These are phyloP conservation scores for Cephus spinipes DNA, from an alignment of 2,888 invertebrate genomes.

Conservation along the genomic window DNA sequence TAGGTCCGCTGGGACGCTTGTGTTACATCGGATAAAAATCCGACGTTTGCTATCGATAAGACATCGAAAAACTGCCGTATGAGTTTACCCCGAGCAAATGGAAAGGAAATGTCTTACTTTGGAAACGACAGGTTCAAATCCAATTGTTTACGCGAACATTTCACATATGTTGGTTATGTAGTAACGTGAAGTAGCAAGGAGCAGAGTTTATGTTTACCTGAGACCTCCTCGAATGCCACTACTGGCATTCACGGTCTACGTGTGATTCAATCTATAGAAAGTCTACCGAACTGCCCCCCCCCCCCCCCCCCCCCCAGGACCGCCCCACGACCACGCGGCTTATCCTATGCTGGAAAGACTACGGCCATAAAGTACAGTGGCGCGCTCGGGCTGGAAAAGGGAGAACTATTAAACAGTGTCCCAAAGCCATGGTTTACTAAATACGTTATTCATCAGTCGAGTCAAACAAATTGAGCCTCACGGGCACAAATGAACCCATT, in stretches of 20 bases:
- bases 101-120: neutral
- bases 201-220: neutral
- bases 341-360: neutral
- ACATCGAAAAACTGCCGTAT: neutral
- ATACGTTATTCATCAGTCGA: slow-evolving; percentile 17
- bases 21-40: neutral
- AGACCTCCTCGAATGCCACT: neutral
- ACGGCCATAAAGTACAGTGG: neutral
- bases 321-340: neutral
- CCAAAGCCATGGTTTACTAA: neutral
- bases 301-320: too few species aligned
- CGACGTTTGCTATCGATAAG: neutral
- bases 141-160: neutral
- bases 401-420: neutral
- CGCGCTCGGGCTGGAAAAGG: neutral
- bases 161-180: neutral
- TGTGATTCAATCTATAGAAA: neutral
- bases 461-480: slow-evolving; percentile 17
- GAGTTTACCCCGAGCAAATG: neutral
- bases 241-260: neutral
- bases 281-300: neutral
- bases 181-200: neutral
- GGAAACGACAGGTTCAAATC: neutral
- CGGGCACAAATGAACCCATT: slow-evolving; percentile 15
- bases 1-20: neutral